phyloP scores from a whole-genome alignment of 2,888 invertebrate genomes.

The Octonoba sinensis region DNA sequence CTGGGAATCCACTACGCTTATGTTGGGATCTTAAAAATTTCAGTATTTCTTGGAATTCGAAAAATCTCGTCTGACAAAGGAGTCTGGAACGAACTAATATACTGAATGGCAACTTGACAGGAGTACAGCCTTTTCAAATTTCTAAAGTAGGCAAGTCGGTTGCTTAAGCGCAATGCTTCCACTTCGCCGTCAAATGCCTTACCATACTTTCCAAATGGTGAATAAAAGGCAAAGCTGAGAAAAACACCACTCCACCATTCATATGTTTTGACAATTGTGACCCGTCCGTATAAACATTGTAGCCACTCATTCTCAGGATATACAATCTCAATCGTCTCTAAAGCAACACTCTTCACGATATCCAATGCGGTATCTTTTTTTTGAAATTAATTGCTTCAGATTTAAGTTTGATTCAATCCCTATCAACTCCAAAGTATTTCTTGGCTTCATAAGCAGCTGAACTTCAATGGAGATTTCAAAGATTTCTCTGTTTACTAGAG shows the following conservation, averaged over 20 bases:
- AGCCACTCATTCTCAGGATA: background rate
- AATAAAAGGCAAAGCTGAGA: background rate
- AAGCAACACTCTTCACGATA: background rate
- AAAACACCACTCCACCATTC: background rate
- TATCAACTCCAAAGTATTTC: background rate
- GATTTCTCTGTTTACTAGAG: background rate
- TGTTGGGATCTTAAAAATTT: background rate
- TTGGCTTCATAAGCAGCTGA: background rate
- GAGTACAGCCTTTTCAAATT: background rate
- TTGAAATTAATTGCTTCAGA: background rate
- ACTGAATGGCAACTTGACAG: background rate
- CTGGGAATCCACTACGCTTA: background rate
- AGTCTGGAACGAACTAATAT: background rate
- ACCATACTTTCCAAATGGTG: too few species aligned
- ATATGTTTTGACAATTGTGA: background rate
- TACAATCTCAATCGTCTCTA: background rate
- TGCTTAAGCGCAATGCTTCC: background rate
- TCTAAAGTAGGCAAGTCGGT: background rate
- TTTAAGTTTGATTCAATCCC: background rate
- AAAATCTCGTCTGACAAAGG: background rate
- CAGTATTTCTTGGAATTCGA: background rate
- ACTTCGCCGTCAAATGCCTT: background rate
- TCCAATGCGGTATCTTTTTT: background rate
- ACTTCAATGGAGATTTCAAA: background rate
- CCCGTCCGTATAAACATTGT: background rate